Base-by-base conservation (phyloP, 2,888 invertebrate genomes). In the Drosophila picticornis region DNA sequence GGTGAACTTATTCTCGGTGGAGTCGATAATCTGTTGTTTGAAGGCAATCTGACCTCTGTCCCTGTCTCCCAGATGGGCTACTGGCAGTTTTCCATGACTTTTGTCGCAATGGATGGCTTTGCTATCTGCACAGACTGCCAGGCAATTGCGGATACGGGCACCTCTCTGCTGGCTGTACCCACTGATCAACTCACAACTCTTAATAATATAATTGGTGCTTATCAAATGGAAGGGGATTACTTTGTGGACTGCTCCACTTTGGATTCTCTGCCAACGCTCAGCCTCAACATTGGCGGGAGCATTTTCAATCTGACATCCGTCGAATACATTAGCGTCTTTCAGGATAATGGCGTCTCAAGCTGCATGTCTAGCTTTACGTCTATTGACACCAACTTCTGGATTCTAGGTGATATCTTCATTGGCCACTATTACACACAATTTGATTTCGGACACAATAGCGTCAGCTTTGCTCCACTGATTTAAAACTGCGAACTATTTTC, bases 101-200 rank as follows among this genome's bases (percentile, higher is more conserved):
- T 93, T 40, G 93, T 96, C 19, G 62, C 81, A 55, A 92, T 96
- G 65, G 94, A 93, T 51, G 94, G 94, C 0, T 90, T 93, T n/a
- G 84, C 91, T 22, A 95, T 96, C 92, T 98, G 98, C 91, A 81
- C 92, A 1, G 92, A 95, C 86, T 99, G 99, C 93, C 95, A 97
- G 93, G 99, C 98, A 4, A 98, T 99, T 93, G 98, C 98, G 50
- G 98, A 98, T 94, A 98, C 98, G 59, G 98, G 98, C 88, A 99
- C 99, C 81, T 98, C 98, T 63, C 95, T 99, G 69, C 96, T 99
- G 88, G 98, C 86, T 46, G 97, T 85, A 38, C 99, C 99, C 22
- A 91, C 94, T 46, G 97, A 98, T 92, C 94, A 98, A 46, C 25
- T 46, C 73, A 93, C 94, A 53, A 94, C 94, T 34, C 95, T 99